These are phyloP conservation scores for Eupithecia exiguata DNA, from an alignment of 2,888 invertebrate species.

Conservation along the genomic window DNA sequence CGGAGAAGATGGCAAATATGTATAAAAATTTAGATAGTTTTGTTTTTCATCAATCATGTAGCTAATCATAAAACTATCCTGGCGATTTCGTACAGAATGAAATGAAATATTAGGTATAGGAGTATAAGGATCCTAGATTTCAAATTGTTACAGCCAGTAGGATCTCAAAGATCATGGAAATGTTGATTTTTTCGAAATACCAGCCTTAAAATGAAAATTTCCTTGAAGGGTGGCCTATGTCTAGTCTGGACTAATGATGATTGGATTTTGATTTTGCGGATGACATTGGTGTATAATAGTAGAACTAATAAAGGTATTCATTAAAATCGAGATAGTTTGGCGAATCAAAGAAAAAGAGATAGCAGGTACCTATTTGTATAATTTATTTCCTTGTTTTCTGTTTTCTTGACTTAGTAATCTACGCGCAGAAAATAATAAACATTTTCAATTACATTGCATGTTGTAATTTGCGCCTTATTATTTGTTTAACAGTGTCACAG, in stretches of 20 bases:
- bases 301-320: neutral
- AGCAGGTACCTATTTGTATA: neutral
- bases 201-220: neutral
- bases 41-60: too few relatives aligned
- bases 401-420: conserved; percentile 8
- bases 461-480: conserved; percentile 8
- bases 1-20: too few relatives aligned
- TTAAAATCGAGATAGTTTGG: neutral
- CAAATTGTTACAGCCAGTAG: too few relatives aligned
- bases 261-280: neutral
- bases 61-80: too few relatives aligned
- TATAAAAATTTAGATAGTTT: too few relatives aligned
- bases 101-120: too few relatives aligned
- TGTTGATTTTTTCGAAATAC: too few relatives aligned
- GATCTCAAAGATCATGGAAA: too few relatives aligned
- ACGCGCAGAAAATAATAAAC: conserved; percentile 10
- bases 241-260: neutral
- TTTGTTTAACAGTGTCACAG: conserved; percentile 30
- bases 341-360: neutral
- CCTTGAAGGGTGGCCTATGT: neutral
- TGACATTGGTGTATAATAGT: neutral
- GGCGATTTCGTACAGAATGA: too few relatives aligned
- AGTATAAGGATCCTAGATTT: too few relatives aligned
- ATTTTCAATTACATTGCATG: conserved; percentile 23
- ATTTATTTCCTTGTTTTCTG: neutral